phyloP scores from a whole-genome alignment of 2,888 invertebrate species.

The Tyria jacobaeae region DNA sequence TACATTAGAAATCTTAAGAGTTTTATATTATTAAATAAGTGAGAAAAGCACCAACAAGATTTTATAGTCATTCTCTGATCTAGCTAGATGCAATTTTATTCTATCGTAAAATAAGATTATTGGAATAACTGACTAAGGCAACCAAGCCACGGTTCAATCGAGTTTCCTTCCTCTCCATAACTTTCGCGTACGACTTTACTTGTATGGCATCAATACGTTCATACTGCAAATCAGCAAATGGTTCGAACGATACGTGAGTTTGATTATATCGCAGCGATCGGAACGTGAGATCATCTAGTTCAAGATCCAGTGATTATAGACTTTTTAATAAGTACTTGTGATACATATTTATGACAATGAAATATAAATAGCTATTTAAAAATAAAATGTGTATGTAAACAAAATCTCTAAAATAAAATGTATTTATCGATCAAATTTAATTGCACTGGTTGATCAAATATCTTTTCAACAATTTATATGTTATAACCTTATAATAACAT shows the following conservation, averaged over 20 bases:
- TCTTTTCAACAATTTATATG: too few species aligned
- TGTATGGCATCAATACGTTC: slow-evolving; percentile 32
- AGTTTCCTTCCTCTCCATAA: slow-evolving; percentile 53
- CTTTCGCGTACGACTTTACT: slow-evolving; percentile 46
- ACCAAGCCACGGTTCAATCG: slow-evolving; percentile 46
- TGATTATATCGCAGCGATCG: slow-evolving; percentile 53
- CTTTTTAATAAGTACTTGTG: too few species aligned
- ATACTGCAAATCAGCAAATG: slow-evolving; percentile 56
- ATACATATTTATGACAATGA: too few species aligned
- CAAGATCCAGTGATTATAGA: slow-evolving; percentile 18
- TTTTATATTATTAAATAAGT: background rate
- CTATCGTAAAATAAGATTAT: slow-evolving; percentile 3
- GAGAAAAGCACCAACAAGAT: background rate
- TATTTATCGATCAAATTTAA: too few species aligned
- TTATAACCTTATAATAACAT: too few species aligned
- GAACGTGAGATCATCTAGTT: slow-evolving; percentile 33
- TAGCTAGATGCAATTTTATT: background rate
- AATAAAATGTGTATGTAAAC: too few species aligned
- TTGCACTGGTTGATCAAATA: too few species aligned
- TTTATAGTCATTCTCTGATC: background rate
- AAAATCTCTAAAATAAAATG: too few species aligned
- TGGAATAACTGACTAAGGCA: slow-evolving; percentile 16
- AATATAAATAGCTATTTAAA: too few species aligned
- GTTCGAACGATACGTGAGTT: slow-evolving; percentile 52
- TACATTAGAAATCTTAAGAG: background rate